phyloP scores from a whole-genome alignment of 2,797 vertebrate species.

The Epinephelus coioides region DNA sequence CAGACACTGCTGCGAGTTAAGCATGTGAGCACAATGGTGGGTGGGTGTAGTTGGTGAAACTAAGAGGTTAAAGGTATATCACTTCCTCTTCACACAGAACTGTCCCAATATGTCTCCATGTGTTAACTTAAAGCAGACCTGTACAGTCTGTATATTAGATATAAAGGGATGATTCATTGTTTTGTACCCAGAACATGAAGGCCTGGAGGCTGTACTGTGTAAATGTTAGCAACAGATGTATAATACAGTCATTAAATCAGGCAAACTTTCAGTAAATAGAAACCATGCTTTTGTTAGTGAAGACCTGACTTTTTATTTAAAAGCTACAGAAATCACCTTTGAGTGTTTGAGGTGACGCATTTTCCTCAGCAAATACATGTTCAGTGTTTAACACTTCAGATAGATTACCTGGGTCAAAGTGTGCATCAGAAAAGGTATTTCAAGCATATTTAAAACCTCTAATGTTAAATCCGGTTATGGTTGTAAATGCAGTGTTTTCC shows the following conservation, averaged over 20 bases:
- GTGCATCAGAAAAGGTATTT: neutral
- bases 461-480: no score
- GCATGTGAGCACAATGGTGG: slow-evolving; percentile 32
- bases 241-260: slow-evolving; percentile 14
- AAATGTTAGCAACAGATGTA: slow-evolving; percentile 39
- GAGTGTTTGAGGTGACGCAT: neutral
- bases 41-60: slow-evolving; percentile 29
- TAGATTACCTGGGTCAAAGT: neutral
- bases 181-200: slow-evolving; percentile 31
- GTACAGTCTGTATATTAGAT: slow-evolving; percentile 1
- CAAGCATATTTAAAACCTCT: neutral
- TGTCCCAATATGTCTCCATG: neutral
- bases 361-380: slow-evolving; percentile 2
- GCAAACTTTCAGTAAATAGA: slow-evolving; percentile 11
- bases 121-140: neutral
- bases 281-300: slow-evolving; percentile 12
- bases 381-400: slow-evolving; percentile 3
- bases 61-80: slow-evolving; percentile 28
- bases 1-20: slow-evolving; percentile 58
- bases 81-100: slow-evolving; percentile 21
- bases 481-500: neutral
- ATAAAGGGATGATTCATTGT: slow-evolving; percentile 32
- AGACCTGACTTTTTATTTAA: slow-evolving; percentile 7
- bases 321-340: neutral
- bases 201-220: slow-evolving; percentile 13